Conservation (phyloP, 2,113 vertebrate genomes). For the Echinops telfairi region DNA sequence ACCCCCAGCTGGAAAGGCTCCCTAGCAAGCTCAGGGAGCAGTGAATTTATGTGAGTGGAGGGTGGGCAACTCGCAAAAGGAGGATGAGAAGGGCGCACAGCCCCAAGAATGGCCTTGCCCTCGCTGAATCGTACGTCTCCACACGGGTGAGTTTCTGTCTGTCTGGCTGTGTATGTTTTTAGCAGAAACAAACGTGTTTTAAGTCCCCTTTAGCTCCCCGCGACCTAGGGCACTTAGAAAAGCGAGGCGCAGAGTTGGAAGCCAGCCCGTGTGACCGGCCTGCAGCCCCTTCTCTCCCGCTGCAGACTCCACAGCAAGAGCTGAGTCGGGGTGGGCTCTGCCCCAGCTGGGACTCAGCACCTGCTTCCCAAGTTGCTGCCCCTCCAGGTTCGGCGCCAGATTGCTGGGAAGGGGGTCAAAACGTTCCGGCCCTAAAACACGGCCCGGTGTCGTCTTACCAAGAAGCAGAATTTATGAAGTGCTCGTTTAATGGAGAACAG, state of each 20-base stretch:
- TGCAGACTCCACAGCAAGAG: not conserved
- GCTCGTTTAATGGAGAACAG: slow-evolving; percentile 39
- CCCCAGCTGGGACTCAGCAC: fast-evolving
- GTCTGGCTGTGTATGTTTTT: not conserved
- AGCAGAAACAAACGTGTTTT: not conserved
- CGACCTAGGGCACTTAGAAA: not conserved
- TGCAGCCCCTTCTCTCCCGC: not conserved
- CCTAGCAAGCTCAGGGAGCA: not conserved
- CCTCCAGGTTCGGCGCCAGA: not conserved
- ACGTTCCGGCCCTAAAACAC: slow-evolving; percentile 43
- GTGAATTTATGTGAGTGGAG: not conserved
- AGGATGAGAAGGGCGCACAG: not conserved
- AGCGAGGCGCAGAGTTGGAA: not conserved
- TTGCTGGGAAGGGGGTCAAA: not conserved
- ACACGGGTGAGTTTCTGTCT: not conserved
- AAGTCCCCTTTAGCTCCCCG: not conserved
- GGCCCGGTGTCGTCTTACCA: not conserved
- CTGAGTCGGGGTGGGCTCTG: fast-evolving
- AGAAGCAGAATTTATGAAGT: slow-evolving; percentile 49
- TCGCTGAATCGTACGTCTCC: not conserved
- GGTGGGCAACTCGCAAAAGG: not conserved
- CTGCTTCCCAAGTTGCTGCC: not conserved
- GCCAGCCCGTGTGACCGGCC: not conserved
- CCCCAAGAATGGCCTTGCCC: not conserved
- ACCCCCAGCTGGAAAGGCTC: not conserved